Evolutionary conservation across 2,888 invertebrate genomes (phyloP).

Genomic region (Ophion ventricosus): DNA sequence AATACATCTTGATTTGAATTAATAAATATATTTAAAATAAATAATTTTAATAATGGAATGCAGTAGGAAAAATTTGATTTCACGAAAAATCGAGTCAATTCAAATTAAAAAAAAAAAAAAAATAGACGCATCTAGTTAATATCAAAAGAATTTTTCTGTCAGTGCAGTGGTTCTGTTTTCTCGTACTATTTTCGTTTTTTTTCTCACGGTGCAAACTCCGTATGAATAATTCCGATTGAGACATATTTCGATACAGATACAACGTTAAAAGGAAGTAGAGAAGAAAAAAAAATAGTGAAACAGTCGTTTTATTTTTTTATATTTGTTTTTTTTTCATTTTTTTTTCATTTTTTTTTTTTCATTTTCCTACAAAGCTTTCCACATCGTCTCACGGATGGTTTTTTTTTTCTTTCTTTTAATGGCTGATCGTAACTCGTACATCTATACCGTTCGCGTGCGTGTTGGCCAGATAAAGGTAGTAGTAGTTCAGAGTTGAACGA

Average conservation of each 20-base stretch:
- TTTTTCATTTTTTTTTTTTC: background rate
- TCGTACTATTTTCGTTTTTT: background rate
- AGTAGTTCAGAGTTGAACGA: constrained; percentile 23
- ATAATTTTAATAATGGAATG: too few relatives aligned
- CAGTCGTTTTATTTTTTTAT: background rate
- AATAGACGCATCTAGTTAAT: too few relatives aligned
- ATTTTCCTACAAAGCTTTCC: constrained; percentile 15
- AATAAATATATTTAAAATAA: too few relatives aligned
- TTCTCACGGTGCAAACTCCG: background rate
- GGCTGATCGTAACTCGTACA: constrained; percentile 37
- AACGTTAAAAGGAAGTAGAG: background rate
- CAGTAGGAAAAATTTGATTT: too few relatives aligned
- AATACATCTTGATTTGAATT: too few relatives aligned
- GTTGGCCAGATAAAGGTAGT: constrained; percentile 25
- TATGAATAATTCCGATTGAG: background rate
- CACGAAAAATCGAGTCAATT: too few relatives aligned
- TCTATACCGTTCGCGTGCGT: constrained; percentile 26
- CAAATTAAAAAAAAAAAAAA: too few relatives aligned
- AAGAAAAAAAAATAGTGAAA: background rate
- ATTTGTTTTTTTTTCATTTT: too few relatives aligned
- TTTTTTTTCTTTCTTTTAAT: constrained; percentile 25
- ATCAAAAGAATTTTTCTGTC: too few relatives aligned
- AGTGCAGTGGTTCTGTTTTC: background rate
- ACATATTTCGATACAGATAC: background rate
- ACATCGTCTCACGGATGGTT: constrained; percentile 11